Conservation (phyloP, 2,888 invertebrate species). For the Boloria selene region DNA sequence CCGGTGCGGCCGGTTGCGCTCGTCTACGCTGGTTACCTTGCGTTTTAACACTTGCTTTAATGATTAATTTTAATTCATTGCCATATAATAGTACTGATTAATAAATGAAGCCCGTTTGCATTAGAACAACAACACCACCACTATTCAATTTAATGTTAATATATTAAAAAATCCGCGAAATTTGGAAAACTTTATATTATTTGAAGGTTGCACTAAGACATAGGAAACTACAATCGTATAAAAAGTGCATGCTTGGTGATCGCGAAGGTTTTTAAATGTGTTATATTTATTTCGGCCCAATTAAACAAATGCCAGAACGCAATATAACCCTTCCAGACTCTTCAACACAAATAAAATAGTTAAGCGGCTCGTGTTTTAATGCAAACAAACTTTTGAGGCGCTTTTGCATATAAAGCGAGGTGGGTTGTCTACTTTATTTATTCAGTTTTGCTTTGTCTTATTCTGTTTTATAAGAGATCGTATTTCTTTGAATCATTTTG, state of each 20-base stretch:
- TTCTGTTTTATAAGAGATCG: constrained; percentile 54
- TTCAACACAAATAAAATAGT: constrained; percentile 80
- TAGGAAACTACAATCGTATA: constrained; percentile 43
- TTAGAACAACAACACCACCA: constrained; percentile 79
- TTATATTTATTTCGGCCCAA: constrained; percentile 59
- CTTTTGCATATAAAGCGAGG: constrained; percentile 83
- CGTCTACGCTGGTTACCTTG: constrained; percentile 80
- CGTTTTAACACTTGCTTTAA: constrained; percentile 76
- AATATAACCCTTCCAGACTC: constrained; percentile 81
- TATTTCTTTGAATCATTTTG: constrained; percentile 43
- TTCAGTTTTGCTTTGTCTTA: constrained; percentile 80
- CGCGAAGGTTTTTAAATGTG: constrained; percentile 58
- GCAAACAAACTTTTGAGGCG: constrained; percentile 83
- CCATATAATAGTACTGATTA: constrained; percentile 52
- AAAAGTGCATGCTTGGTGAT: constrained; percentile 65
- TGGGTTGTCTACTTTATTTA: constrained; percentile 80
- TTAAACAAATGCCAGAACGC: constrained; percentile 80
- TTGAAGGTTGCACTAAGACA: constrained; percentile 66
- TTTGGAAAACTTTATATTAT: constrained; percentile 33
- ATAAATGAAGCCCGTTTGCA: constrained; percentile 77
- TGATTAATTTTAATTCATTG: constrained; percentile 50
- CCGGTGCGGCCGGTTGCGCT: constrained; percentile 72
- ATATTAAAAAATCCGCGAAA: constrained; percentile 32
- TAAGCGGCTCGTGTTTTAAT: constrained; percentile 83
- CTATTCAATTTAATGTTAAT: constrained; percentile 46